Evolutionary conservation across 2,888 invertebrate genomes (phyloP).

Genomic region (Aphodius sticticus): DNA sequence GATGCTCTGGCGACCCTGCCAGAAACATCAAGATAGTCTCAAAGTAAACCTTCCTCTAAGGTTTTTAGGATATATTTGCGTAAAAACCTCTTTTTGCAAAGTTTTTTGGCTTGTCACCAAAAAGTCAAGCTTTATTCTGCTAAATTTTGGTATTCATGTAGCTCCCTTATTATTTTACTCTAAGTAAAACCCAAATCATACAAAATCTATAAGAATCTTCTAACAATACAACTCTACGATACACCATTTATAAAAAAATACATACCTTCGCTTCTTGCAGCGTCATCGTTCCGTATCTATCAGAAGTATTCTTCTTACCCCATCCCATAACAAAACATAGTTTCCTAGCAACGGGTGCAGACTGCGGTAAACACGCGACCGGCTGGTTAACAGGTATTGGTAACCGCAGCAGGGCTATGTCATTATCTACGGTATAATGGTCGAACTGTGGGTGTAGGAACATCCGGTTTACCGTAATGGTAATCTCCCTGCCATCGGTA

Average conservation of each 20-base stretch:
- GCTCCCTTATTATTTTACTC: too few species aligned
- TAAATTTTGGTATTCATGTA: too few species aligned
- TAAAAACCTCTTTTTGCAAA: too few species aligned
- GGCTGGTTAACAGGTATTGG: conserved; percentile 57
- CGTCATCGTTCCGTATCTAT: conserved; percentile 81
- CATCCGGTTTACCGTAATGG: conserved; percentile 76
- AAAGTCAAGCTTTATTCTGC: too few species aligned
- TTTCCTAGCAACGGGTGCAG: conserved; percentile 70
- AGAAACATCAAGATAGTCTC: too few species aligned
- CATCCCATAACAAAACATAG: conserved; percentile 91
- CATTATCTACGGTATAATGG: conserved; percentile 89
- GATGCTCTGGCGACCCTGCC: too few species aligned
- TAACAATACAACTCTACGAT: too few species aligned
- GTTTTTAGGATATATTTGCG: too few species aligned
- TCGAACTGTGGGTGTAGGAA: conserved; percentile 88
- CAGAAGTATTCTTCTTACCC: conserved; percentile 83
- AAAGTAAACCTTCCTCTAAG: too few species aligned
- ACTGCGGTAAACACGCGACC: conserved; percentile 79
- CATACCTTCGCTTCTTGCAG: conserved; percentile 85
- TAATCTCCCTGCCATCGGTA: conserved; percentile 79
- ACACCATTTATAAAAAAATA: background rate
- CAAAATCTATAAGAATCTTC: too few species aligned
- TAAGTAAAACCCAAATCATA: too few species aligned
- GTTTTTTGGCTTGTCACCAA: too few species aligned
- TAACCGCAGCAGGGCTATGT: conserved; percentile 84